phyloP scores from a whole-genome alignment of 2,888 invertebrate species.

The Tenthredo notha region DNA sequence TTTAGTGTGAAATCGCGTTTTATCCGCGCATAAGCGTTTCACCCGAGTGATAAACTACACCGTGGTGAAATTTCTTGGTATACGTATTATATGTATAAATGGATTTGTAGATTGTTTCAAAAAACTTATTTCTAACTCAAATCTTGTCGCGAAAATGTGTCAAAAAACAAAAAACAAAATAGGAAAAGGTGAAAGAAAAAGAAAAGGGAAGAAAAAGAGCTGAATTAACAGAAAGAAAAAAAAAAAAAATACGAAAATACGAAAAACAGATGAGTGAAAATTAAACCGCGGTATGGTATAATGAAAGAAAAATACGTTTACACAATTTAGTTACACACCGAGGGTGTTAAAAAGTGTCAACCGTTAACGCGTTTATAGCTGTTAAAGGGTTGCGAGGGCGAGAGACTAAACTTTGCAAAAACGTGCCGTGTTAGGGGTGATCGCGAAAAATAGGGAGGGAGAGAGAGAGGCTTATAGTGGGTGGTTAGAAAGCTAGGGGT shows the following conservation, averaged over 20 bases:
- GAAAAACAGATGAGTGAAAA: slow-evolving; percentile 3
- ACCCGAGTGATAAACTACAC: not conserved
- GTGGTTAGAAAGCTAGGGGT: not conserved
- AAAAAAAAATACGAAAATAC: not conserved
- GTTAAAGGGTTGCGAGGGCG: slow-evolving; percentile 28
- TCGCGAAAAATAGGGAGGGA: too few species aligned
- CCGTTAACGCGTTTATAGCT: slow-evolving; percentile 47
- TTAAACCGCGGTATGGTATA: not conserved
- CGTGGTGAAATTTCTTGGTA: too few species aligned
- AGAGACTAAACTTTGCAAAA: slow-evolving; percentile 17
- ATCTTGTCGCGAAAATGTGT: not conserved
- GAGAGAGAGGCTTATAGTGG: not conserved
- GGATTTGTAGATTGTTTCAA: not conserved
- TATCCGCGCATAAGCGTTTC: not conserved
- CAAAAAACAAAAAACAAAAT: not conserved
- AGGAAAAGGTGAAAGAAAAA: not conserved
- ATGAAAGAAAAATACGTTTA: not conserved
- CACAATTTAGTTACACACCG: not conserved
- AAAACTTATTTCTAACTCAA: not conserved
- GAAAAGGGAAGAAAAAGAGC: not conserved
- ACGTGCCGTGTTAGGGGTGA: slow-evolving; percentile 22
- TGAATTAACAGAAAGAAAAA: not conserved
- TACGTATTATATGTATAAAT: too few species aligned
- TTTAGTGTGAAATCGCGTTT: not conserved
- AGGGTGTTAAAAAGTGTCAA: slow-evolving; percentile 46